Percentiles rank a stretch among this genome's conserved stretches.
Evolutionary conservation across 2,888 invertebrate genomes (phyloP).

Genomic region (Mantis religiosa): DNA sequence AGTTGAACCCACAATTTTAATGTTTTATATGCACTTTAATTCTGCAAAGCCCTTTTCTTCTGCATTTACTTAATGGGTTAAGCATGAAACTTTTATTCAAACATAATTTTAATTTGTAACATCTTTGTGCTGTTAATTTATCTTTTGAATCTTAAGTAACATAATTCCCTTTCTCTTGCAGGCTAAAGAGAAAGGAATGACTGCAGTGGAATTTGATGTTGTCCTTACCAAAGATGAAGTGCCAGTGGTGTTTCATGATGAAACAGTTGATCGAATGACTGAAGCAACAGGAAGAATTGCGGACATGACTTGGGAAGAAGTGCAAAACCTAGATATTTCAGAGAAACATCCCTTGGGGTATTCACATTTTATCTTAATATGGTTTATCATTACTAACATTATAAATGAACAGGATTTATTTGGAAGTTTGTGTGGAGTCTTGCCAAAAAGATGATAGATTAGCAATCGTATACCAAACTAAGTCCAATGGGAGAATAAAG

Average conservation of each 20-base stretch:
- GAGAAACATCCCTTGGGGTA: slow-evolving; percentile 66
- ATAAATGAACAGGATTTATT: no score
- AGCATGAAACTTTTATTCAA: no score
- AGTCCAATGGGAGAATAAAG: no score
- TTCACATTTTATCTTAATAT: slow-evolving; percentile 15
- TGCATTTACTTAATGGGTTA: no score
- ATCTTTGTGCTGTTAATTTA: neutral
- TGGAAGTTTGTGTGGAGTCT: no score
- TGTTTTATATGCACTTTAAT: no score
- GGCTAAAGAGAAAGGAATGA: slow-evolving; percentile 68
- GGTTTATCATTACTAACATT: no score
- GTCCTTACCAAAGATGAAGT: slow-evolving; percentile 68
- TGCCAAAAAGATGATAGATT: no score
- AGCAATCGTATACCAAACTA: no score
- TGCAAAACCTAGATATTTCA: slow-evolving; percentile 62
- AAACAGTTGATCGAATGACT: slow-evolving; percentile 62
- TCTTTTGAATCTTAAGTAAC: neutral
- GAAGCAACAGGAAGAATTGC: slow-evolving; percentile 51
- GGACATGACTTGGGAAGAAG: slow-evolving; percentile 58
- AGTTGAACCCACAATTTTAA: no score
- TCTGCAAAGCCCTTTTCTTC: no score
- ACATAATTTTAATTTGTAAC: no score
- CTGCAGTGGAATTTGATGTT: slow-evolving; percentile 74
- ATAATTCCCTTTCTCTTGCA: slow-evolving; percentile 41
- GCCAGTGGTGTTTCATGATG: slow-evolving; percentile 73